Conservation (phyloP, 2,888 invertebrate species). For the Isoperla grammatica region DNA sequence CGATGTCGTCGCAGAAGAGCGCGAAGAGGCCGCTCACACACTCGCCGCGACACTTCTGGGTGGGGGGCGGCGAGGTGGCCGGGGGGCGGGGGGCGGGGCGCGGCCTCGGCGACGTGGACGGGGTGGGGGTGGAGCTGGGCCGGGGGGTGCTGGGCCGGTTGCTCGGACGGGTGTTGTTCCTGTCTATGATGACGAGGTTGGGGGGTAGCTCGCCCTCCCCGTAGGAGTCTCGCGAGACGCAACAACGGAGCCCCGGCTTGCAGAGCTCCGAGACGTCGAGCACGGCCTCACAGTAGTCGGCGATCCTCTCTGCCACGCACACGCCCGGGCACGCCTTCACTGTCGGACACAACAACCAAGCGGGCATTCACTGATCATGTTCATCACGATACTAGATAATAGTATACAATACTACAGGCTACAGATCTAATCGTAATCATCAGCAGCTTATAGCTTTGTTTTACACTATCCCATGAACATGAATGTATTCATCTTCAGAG, state of each 20-base stretch:
- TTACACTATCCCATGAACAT: no score
- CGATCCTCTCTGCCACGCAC: conserved; percentile 74
- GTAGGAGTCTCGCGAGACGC: conserved; percentile 70
- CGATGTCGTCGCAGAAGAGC: conserved; percentile 79
- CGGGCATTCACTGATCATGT: not conserved
- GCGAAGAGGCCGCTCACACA: conserved; percentile 79
- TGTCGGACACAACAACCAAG: conserved; percentile 5
- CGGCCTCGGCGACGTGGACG: conserved; percentile 33
- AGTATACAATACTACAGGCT: no score
- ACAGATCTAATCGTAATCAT: no score
- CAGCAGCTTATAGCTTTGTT: no score
- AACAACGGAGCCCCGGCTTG: conserved; percentile 69
- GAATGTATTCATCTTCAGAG: no score
- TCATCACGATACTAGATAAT: no score
- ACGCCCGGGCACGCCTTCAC: conserved; percentile 62
- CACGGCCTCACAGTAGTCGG: conserved; percentile 83
- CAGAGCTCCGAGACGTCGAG: conserved; percentile 67
- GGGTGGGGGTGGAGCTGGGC: conserved; percentile 11
- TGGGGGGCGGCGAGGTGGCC: conserved; percentile 36
- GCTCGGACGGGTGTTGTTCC: conserved; percentile 42
- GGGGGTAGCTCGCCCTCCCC: conserved; percentile 60
- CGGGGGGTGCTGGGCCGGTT: not conserved
- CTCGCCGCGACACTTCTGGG: conserved; percentile 70
- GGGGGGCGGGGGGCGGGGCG: conserved; percentile 35
- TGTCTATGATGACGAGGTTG: conserved; percentile 66